Conservation (phyloP, 2,113 vertebrate species). For the Istiophorus platypterus region DNA sequence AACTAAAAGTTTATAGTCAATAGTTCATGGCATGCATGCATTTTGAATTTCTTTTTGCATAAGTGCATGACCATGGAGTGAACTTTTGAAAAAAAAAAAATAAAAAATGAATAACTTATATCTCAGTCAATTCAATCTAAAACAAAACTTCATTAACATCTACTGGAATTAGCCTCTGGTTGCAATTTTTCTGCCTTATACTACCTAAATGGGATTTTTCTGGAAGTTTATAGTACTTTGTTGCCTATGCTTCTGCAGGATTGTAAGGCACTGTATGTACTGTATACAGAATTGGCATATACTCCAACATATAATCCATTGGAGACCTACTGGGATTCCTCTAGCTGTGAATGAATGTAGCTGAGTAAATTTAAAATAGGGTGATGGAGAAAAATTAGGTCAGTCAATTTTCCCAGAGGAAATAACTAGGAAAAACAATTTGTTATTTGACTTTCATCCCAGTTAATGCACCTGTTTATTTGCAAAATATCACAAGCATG, state of each 20-base stretch:
- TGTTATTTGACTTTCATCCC: neutral
- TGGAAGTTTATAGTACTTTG: neutral
- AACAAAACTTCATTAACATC: neutral
- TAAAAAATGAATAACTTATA: too few species aligned
- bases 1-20: constrained; percentile 13
- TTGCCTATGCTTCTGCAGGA: neutral
- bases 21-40: constrained; percentile 25
- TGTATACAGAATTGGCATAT: neutral
- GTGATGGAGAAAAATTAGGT: neutral
- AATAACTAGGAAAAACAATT: constrained; percentile 1
- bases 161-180: neutral
- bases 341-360: neutral
- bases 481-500: neutral
- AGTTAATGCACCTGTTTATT: constrained; percentile 19
- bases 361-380: constrained; percentile 3
- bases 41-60: neutral
- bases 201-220: neutral
- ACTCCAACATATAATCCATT: constrained; percentile 17
- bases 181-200: neutral
- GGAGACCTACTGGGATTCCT: neutral
- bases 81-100: neutral
- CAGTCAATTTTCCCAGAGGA: neutral
- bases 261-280: neutral
- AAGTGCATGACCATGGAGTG: neutral
- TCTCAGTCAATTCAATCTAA: neutral